phyloP scores from a whole-genome alignment of 2,113 vertebrate genomes.

The Platichthys flesus region DNA sequence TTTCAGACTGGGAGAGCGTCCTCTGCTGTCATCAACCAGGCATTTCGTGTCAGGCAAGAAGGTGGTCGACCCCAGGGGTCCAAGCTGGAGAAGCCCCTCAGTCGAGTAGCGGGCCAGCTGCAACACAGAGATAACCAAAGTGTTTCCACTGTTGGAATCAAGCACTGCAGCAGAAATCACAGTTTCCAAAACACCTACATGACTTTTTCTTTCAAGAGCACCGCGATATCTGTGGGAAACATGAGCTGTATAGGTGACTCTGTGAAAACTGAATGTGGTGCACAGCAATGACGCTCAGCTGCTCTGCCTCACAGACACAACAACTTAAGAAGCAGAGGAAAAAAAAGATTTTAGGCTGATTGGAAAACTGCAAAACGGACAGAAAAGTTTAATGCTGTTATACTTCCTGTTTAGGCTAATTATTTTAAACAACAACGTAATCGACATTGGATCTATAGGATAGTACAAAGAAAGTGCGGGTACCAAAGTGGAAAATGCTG shows the following conservation, averaged over 20 bases:
- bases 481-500: neutral
- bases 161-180: neutral
- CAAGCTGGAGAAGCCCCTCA: slow-evolving; percentile 93
- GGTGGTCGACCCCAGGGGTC: slow-evolving; percentile 93
- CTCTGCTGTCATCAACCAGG: slow-evolving; percentile 91
- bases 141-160: neutral
- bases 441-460: neutral
- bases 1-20: slow-evolving; percentile 88
- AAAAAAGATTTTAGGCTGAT: too few relatives aligned
- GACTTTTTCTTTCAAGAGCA: too few relatives aligned
- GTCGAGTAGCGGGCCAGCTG: slow-evolving; percentile 94
- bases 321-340: too few relatives aligned
- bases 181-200: slow-evolving; percentile 1
- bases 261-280: neutral
- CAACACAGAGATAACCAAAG: slow-evolving; percentile 33
- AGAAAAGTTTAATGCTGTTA: neutral
- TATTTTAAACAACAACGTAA: neutral
- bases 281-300: neutral
- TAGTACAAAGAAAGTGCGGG: neutral
- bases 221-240: neutral
- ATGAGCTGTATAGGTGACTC: slow-evolving; percentile 4
- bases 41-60: slow-evolving; percentile 98
- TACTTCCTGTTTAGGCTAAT: neutral
- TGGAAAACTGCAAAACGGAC: neutral
- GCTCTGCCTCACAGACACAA: too few relatives aligned